These are phyloP conservation scores for Colostygia pectinataria DNA, from an alignment of 2,888 invertebrate genomes.

Conservation along the genomic window DNA sequence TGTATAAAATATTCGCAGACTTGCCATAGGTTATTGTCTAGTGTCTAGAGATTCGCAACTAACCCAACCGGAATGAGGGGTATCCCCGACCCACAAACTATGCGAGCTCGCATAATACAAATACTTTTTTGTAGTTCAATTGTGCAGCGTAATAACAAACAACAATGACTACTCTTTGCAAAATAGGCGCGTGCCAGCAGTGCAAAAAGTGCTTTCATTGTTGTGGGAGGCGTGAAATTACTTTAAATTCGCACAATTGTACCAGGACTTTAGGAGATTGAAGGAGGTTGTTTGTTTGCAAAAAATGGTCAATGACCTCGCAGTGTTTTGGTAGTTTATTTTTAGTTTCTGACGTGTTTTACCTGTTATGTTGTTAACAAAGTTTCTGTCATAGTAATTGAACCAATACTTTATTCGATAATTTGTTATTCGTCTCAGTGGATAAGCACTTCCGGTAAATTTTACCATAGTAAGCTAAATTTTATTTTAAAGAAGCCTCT, in stretches of 20 bases:
- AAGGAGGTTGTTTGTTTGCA: conserved; percentile 56
- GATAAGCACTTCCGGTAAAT: too few species aligned
- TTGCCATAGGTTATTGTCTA: conserved; percentile 51
- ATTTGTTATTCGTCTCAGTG: too few species aligned
- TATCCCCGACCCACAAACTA: conserved; percentile 74
- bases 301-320: conserved; percentile 40
- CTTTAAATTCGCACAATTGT: conserved; percentile 81
- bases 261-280: conserved; percentile 62
- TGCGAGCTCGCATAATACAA: conserved; percentile 54
- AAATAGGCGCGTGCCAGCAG: conserved; percentile 61
- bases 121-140: conserved; percentile 68
- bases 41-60: conserved; percentile 62
- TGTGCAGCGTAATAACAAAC: conserved; percentile 65
- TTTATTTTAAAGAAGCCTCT: too few species aligned
- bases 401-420: too few species aligned
- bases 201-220: conserved; percentile 57
- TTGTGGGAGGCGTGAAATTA: conserved; percentile 67
- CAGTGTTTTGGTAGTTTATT: conserved; percentile 21
- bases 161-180: conserved; percentile 64
- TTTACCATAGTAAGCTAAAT: too few species aligned
- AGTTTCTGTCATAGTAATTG: too few species aligned
- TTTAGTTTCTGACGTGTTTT: conserved; percentile 1
- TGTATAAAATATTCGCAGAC: conserved; percentile 23
- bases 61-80: conserved; percentile 56
- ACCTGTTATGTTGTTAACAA: conserved; percentile 1